Base-by-base conservation (phyloP, 2,113 vertebrate species). In the Cololabis saira region DNA sequence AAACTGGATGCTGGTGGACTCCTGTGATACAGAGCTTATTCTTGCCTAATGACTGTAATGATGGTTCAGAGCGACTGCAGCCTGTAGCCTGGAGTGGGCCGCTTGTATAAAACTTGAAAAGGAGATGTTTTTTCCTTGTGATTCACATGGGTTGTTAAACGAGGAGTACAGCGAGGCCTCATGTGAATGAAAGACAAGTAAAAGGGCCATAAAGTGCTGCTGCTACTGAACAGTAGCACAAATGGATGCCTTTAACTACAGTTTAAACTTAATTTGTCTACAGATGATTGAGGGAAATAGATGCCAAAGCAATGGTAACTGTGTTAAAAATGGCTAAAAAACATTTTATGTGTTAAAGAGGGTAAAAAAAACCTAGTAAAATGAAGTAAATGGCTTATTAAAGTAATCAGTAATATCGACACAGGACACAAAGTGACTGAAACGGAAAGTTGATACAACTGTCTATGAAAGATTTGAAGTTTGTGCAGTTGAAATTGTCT, bases 1-100 rank as follows among this genome's bases (percentile, higher is more conserved):
- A 87, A 91, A 92, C 89, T 89, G 84, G 81, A 89, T 81, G 84
- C 86, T 85, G 80, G 73, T 87, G 83, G 76, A 84, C 80, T 81
- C 67, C 83, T 91, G 83, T 88, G 87, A 86, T 87, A 92, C 84
- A 89, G 87, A 91, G 87, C 87, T 91, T 83, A 91, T 90, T 87
- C 86, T 78, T 66, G 82, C 69, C 81, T 92, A 91, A 90, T 90
- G 85, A 87, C 84, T 87, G 77, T 87, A 90, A 88, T 86, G 81
- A 85, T 87, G 76, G 85, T 68, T 84, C 79, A 70, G 78, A 77
- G 76, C 72, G 83, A 69, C 76, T 83, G 65, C 80, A 79, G 71
- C 54, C 61, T 73, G 67, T 57, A 81, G 54, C 54, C 71, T 75
- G 69, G 68, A 81, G 70, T 78, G 82, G 71, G 62, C 47, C 37